phyloP scores from a whole-genome alignment of 2,113 vertebrate genomes.

The Otis tarda region DNA sequence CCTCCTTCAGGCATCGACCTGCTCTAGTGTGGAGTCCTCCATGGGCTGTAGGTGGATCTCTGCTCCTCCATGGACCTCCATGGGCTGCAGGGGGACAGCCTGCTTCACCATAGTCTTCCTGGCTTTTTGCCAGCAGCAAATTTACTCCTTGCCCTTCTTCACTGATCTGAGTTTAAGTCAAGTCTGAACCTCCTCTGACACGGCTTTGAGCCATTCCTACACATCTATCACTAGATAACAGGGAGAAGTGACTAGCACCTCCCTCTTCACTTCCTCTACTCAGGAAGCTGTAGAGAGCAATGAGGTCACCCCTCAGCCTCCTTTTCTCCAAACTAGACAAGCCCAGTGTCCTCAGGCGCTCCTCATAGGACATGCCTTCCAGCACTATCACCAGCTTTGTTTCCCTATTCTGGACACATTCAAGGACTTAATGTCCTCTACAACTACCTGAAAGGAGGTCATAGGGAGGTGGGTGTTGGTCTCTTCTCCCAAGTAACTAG shows the following conservation, averaged over 20 bases:
- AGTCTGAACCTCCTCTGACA: neutral
- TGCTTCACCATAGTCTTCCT: no score
- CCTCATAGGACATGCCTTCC: neutral
- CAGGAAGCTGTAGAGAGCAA: neutral
- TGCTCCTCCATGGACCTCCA: no score
- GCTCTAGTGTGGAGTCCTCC: no score
- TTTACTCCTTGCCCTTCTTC: no score
- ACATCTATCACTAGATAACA: neutral
- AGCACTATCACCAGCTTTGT: neutral
- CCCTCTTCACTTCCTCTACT: neutral
- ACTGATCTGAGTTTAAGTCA: no score
- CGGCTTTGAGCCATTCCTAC: neutral
- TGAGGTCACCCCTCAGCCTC: neutral
- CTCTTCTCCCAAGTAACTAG: no score
- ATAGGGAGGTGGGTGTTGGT: no score
- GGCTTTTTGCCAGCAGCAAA: no score
- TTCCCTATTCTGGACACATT: neutral
- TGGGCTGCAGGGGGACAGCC: no score
- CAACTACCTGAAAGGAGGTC: no score
- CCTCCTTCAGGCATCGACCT: no score
- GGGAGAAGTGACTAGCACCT: neutral
- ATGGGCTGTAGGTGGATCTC: no score
- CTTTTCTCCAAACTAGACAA: neutral
- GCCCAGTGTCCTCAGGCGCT: rapidly evolving
- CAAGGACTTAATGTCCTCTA: neutral